phyloP scores from a whole-genome alignment of 2,888 invertebrate species.

The Desoria tigrina region DNA sequence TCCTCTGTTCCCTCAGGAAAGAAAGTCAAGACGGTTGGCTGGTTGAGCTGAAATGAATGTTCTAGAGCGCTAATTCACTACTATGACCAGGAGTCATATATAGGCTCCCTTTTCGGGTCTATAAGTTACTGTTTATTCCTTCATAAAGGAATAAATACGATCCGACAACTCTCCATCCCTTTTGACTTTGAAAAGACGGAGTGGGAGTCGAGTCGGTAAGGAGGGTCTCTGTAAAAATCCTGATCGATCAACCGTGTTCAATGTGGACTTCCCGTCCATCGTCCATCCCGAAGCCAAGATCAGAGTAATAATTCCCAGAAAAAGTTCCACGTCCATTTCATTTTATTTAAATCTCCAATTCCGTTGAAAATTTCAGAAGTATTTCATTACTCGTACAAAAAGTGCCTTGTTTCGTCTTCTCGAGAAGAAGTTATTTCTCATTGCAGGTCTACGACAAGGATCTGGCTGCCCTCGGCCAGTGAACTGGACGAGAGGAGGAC shows the following conservation, averaged over 20 bases:
- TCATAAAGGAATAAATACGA: constrained; percentile 3
- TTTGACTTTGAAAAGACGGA: background rate
- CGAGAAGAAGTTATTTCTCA: no score
- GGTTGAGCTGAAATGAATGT: constrained; percentile 8
- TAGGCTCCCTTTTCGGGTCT: background rate
- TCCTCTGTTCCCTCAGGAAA: constrained; percentile 6
- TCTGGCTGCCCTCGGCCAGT: no score
- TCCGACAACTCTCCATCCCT: constrained; percentile 4
- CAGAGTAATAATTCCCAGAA: no score
- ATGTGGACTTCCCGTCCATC: no score
- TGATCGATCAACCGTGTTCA: no score
- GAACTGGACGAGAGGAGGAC: background rate
- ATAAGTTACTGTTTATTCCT: background rate
- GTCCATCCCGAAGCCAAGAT: no score
- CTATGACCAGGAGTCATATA: no score
- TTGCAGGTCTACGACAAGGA: no score
- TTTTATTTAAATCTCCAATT: constrained; percentile 14
- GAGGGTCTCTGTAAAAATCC: no score
- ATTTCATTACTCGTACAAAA: background rate
- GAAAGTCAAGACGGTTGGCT: constrained; percentile 8
- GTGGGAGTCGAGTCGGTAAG: no score
- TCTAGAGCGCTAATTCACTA: constrained; percentile 4
- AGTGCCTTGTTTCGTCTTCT: background rate
- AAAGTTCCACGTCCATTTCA: background rate
- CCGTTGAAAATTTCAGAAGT: background rate